Percentiles rank a stretch among this genome's conserved stretches.
Conservation (phyloP, 2,797 vertebrate genomes). For the Gymnothorax reevesii region DNA sequence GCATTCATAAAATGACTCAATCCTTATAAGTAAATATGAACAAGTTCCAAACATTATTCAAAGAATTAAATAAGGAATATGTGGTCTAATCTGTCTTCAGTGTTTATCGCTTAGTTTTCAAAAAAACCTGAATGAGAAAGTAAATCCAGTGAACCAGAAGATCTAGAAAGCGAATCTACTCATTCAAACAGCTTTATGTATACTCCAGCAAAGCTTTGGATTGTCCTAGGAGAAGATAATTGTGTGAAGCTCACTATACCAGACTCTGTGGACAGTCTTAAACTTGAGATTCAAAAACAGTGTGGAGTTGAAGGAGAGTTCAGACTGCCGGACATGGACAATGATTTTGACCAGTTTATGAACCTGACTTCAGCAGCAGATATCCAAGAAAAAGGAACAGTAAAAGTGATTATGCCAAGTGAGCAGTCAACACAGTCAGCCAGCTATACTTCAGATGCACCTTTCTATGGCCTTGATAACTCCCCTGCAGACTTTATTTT, state of each 20-base stretch:
- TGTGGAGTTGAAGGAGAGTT: neutral
- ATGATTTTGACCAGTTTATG: constrained; percentile 40
- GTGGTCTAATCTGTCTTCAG: too few species aligned
- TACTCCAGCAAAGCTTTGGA: neutral
- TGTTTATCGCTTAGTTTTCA: too few species aligned
- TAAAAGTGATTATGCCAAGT: constrained; percentile 45
- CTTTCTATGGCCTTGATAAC: neutral
- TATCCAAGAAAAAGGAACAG: constrained; percentile 39
- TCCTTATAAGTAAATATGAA: too few species aligned
- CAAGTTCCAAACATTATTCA: too few species aligned
- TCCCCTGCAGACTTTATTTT: neutral
- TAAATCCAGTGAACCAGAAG: neutral
- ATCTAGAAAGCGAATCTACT: neutral
- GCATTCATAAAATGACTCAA: too few species aligned
- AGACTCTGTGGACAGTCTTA: constrained; percentile 7
- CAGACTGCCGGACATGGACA: constrained; percentile 39
- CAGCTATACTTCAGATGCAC: neutral
- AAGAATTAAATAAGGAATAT: too few species aligned
- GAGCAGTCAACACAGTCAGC: too few species aligned
- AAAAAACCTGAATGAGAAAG: too few species aligned
- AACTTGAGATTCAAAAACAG: constrained; percentile 22
- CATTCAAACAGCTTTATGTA: too few species aligned
- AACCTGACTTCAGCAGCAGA: constrained; percentile 37
- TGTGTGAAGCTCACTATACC: constrained; percentile 5
- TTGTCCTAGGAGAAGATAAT: constrained; percentile 23